Conservation (phyloP, 2,797 vertebrate genomes). For the Acomys russatus region DNA sequence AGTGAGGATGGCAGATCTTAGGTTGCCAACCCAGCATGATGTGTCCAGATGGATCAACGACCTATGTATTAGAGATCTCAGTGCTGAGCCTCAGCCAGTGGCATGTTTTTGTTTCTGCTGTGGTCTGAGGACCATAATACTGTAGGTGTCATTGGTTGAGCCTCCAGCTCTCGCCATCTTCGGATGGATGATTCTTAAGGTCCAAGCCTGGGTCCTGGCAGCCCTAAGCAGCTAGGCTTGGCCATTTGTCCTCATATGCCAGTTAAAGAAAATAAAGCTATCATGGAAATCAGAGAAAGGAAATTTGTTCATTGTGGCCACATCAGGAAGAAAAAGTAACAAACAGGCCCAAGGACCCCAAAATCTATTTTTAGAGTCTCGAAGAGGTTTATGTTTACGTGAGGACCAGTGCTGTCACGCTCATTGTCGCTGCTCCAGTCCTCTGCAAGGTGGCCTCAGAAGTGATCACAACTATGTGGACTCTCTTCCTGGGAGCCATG, state of each 20-base stretch:
- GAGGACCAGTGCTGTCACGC: background rate
- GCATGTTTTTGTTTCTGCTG: background rate
- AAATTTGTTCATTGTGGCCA: background rate
- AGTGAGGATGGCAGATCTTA: background rate
- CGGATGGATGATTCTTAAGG: background rate
- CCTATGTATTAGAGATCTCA: too few relatives aligned
- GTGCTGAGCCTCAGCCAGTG: too few relatives aligned
- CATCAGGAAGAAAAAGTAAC: background rate
- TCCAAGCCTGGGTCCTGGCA: background rate
- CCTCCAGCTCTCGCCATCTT: background rate
- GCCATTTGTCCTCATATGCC: background rate
- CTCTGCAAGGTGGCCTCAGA: too few relatives aligned
- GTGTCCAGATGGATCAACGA: background rate
- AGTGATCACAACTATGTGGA: background rate
- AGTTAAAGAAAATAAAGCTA: background rate
- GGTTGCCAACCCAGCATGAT: background rate
- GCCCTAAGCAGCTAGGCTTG: background rate
- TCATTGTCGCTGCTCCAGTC: too few relatives aligned
- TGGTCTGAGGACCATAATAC: background rate
- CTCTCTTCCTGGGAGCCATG: background rate
- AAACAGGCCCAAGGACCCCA: background rate
- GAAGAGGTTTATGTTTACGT: background rate
- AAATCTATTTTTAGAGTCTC: background rate
- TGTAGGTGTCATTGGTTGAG: background rate
- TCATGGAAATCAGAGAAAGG: background rate